Evolutionary conservation across 1,140 invertebrate genomes (phyloP), one percentile per base, ranked within the genome.

Genomic region (Bombyx mandarina): DNA sequence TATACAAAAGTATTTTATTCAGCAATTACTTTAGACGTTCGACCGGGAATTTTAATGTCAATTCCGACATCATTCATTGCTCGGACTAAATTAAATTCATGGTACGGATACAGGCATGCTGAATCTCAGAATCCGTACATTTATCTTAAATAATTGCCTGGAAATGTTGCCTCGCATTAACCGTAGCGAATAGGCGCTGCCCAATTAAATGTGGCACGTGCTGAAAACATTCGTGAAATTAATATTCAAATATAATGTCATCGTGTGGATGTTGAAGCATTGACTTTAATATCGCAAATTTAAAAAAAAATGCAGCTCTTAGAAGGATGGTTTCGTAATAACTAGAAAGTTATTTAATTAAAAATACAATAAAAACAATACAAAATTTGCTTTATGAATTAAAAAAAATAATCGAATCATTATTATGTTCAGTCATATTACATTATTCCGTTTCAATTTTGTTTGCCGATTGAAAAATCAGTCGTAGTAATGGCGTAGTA

Each of bases 1-100:
- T 79, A 77, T 73, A 81, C 79, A 82, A 82, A 81, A 78, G 81
- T 83, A 86, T 84, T 86, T 83, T 84, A 86, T 86, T 77, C 79
- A 86, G 81, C 82, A 86, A 86, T 82, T 82, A 86, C 82, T 82
- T 84, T 70, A 77, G 77, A 82, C 71, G 81, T 80, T 86, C 75
- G 75, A 74, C 69, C 63, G 66, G 70, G 79, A 80, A 82, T 86
- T 81, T 84, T 86, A 80, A 86, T 84, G 81, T 84, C 82, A 80
- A 86, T 84, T 86, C 77, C 63, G 77, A 77, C 77, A 77, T 82
- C 78, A 78, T 79, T 86, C 82, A 82, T 77, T 78, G 80, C 69
- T 78, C 60, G 70, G 69, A 70, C 69, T 71, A 73, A 78, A 83
- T 84, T 82, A 83, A 83, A 83, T 82, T 83, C 76, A 79, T 64